Evolutionary conservation across 2,797 vertebrate species (phyloP).

Genomic region (Ibycter americanus): DNA sequence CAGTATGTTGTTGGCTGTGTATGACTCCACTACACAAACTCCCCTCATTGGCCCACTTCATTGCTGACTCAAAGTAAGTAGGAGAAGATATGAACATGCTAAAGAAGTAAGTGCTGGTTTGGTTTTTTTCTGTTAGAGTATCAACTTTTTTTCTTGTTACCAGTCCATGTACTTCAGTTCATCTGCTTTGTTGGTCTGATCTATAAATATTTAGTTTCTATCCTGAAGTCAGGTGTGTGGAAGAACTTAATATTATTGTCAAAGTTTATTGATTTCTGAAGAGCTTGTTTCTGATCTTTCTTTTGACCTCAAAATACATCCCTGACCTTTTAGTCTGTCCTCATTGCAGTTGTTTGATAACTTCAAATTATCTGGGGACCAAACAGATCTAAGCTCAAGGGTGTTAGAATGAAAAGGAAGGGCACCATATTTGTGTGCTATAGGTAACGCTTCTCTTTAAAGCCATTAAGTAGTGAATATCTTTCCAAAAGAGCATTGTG

Average conservation of each 20-base stretch:
- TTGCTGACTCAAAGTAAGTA: background rate
- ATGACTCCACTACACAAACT: background rate
- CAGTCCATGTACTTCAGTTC: background rate
- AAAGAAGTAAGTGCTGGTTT: fast-evolving
- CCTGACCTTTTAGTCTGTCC: background rate
- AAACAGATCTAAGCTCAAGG: background rate
- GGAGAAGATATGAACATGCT: background rate
- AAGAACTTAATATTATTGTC: background rate
- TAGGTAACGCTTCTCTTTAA: background rate
- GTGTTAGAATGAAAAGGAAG: background rate
- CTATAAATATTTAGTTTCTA: background rate
- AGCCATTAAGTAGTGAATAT: background rate
- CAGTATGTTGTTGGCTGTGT: background rate
- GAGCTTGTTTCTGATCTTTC: background rate
- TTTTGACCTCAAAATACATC: background rate
- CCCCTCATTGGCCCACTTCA: no score
- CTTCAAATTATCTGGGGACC: background rate
- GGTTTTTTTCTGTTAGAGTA: background rate
- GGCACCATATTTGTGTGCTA: fast-evolving
- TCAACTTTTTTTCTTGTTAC: background rate
- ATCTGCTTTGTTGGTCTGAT: background rate
- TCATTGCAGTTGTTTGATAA: background rate
- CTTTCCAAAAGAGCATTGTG: background rate
- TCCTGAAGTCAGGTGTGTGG: background rate
- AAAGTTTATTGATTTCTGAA: background rate